Evolutionary conservation across 2,888 invertebrate species (phyloP).

Genomic region (Agapostemon virescens): DNA sequence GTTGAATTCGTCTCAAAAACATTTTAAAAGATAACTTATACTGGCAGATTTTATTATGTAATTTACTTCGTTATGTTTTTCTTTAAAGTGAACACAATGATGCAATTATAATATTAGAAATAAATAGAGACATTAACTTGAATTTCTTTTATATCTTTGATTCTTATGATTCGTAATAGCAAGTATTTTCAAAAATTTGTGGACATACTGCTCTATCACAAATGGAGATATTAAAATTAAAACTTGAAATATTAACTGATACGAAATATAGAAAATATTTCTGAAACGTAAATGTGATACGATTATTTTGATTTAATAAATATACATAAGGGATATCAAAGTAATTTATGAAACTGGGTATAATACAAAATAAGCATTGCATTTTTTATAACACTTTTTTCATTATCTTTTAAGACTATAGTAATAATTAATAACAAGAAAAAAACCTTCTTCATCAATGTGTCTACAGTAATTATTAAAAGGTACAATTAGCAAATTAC

Average conservation of each 20-base stretch:
- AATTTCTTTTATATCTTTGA: conserved; percentile 29
- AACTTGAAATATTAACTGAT: conserved; percentile 15
- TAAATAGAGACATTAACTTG: conserved; percentile 27
- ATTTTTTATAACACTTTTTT: conserved; percentile 79
- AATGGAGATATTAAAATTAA: conserved; percentile 34
- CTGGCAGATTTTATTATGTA: conserved; percentile 14
- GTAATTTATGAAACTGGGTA: conserved; percentile 62
- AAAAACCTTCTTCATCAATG: conserved; percentile 78
- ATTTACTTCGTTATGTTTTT: conserved; percentile 26
- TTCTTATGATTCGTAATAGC: conserved; percentile 9
- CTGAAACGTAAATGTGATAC: conserved; percentile 32
- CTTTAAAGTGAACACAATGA: conserved; percentile 23
- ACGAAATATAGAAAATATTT: conserved; percentile 31
- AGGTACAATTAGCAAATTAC: conserved; percentile 80
- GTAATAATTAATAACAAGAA: conserved; percentile 80
- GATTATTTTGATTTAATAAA: conserved; percentile 42
- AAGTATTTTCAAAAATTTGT: conserved; percentile 24
- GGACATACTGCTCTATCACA: conserved; percentile 2
- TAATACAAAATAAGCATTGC: conserved; percentile 73
- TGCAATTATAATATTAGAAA: conserved; percentile 31
- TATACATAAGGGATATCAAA: conserved; percentile 34
- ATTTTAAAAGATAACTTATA: conserved; percentile 18
- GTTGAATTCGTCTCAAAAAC: conserved; percentile 11
- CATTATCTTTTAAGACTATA: conserved; percentile 79
- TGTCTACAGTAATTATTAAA: conserved; percentile 80